phyloP scores from a whole-genome alignment of 1,140 invertebrate genomes.

The Latrodectus geometricus region DNA sequence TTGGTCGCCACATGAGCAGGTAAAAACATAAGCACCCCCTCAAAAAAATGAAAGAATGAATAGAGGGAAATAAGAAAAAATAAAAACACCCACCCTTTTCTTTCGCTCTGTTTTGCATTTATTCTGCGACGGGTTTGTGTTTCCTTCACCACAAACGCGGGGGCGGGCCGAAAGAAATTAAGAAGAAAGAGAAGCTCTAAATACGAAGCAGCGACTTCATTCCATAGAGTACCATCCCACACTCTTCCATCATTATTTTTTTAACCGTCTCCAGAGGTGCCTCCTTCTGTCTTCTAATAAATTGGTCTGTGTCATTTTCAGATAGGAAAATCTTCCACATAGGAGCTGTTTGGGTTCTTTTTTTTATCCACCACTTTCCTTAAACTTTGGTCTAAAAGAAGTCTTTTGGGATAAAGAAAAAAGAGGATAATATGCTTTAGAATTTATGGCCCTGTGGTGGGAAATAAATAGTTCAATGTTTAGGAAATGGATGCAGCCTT shows the following conservation, averaged over 20 bases:
- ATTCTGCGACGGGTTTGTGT: not conserved
- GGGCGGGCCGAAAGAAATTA: not conserved
- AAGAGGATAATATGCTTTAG: not conserved
- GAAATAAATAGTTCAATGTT: too few species aligned
- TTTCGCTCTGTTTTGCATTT: not conserved
- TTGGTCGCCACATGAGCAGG: conserved; percentile 18
- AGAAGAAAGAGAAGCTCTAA: not conserved
- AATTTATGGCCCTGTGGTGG: not conserved
- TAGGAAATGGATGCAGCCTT: too few species aligned
- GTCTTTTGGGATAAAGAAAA: not conserved
- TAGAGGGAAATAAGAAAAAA: not conserved
- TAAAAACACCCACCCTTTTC: not conserved
- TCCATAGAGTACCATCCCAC: not conserved
- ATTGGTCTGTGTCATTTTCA: conserved; percentile 30
- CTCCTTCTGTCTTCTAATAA: not conserved
- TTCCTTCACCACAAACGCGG: not conserved
- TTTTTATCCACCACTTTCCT: not conserved
- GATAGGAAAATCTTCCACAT: conserved; percentile 13
- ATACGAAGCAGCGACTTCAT: not conserved
- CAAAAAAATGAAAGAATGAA: conserved; percentile 1
- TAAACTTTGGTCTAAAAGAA: not conserved
- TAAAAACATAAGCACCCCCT: conserved; percentile 15
- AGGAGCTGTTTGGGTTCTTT: not conserved
- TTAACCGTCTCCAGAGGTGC: not conserved
- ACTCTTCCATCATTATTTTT: conserved; percentile 18